A percentile compares a stretch with the other conserved stretches of the same genome.
phyloP scores from a whole-genome alignment of 2,113 vertebrate species.

The Crotalus horridus region DNA sequence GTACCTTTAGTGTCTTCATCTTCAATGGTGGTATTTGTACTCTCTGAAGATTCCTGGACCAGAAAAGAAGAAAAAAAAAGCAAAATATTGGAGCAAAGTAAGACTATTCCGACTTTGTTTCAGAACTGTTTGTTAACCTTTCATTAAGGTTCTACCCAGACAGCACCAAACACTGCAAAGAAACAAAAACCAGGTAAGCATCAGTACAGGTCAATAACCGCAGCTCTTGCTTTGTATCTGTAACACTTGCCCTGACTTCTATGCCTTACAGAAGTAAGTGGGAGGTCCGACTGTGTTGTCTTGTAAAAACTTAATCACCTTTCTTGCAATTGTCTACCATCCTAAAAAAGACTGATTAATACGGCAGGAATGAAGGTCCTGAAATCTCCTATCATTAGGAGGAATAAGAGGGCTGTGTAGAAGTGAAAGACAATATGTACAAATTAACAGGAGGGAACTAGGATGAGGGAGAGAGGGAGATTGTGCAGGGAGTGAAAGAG shows the following conservation, averaged over 20 bases:
- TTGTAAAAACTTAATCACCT: conserved; percentile 53
- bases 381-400: conserved; percentile 48
- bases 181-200: conserved; percentile 52
- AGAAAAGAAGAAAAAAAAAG: conserved; percentile 56
- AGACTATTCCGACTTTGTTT: neutral
- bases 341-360: conserved; percentile 52
- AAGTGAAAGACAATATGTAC: conserved; percentile 71
- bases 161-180: conserved; percentile 52
- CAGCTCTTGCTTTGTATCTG: conserved; percentile 52
- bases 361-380: conserved; percentile 4
- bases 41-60: conserved; percentile 94
- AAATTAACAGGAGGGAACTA: conserved; percentile 65
- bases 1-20: conserved; percentile 97
- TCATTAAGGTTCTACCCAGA: conserved; percentile 54
- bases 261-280: conserved; percentile 46
- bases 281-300: conserved; percentile 43
- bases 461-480: conserved; percentile 66
- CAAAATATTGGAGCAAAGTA: conserved; percentile 33
- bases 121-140: conserved; percentile 40
- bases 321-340: conserved; percentile 56
- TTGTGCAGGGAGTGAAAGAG: conserved; percentile 69
- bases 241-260: conserved; percentile 54
- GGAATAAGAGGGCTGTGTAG: conserved; percentile 59
- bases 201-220: conserved; percentile 54
- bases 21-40: conserved; percentile 97